These are phyloP conservation scores for Eufriesea mexicana DNA, from an alignment of 1,140 invertebrate species.

Conservation along the genomic window DNA sequence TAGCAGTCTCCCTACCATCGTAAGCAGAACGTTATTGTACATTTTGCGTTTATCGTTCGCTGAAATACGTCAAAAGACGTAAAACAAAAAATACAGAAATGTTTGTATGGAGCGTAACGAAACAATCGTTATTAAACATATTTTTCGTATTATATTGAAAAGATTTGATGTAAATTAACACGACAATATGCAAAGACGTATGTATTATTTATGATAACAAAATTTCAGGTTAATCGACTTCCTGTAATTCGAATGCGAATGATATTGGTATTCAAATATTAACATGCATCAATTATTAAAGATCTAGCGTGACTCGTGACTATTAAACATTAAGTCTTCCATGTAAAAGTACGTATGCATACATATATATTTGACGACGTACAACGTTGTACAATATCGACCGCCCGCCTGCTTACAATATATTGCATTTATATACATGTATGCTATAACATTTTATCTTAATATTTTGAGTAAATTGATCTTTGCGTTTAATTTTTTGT, in stretches of 20 bases:
- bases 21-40: neutral
- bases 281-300: slow-evolving; percentile 16
- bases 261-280: neutral
- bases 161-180: too few species aligned
- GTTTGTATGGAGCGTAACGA: neutral
- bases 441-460: neutral
- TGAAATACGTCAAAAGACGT: neutral
- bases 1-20: neutral
- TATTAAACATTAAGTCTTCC: neutral
- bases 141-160: neutral
- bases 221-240: slow-evolving; percentile 9
- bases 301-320: neutral
- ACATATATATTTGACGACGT: too few species aligned
- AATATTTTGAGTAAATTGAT: neutral
- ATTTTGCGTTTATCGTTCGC: neutral
- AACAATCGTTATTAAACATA: neutral
- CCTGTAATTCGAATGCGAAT: neutral
- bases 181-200: too few species aligned
- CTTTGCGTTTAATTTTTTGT: neutral
- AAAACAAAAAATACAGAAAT: neutral
- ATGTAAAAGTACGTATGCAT: neutral
- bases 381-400: too few species aligned
- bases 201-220: neutral
- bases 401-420: neutral
- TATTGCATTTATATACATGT: too few species aligned